phyloP scores from a whole-genome alignment of 2,888 invertebrate species.

The Cotesia congregata region DNA sequence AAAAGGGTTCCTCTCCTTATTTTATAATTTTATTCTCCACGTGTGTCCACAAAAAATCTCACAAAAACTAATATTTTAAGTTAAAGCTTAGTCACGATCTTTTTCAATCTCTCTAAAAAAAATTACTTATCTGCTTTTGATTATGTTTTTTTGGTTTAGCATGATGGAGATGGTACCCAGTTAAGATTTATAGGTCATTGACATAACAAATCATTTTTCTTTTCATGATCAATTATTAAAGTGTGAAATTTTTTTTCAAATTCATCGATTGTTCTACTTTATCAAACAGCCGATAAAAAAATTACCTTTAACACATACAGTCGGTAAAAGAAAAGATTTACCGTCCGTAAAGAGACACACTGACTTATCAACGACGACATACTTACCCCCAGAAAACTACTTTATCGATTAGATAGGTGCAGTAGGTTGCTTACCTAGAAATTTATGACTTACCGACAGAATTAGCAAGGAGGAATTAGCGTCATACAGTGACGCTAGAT shows the following conservation, averaged over 20 bases:
- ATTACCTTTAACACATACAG: neutral
- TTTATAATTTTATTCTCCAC: neutral
- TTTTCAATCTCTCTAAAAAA: constrained; percentile 36
- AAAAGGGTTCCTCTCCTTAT: neutral
- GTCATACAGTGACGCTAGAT: neutral
- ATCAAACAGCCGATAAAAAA: neutral
- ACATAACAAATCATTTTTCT: neutral
- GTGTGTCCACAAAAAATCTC: neutral
- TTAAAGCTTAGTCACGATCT: constrained; percentile 67
- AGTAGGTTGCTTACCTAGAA: too few relatives aligned
- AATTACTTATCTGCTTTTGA: neutral
- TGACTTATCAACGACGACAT: neutral
- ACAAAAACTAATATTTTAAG: constrained; percentile 65
- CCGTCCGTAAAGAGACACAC: neutral
- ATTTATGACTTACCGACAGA: neutral
- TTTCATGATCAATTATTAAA: neutral
- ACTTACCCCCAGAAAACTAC: neutral
- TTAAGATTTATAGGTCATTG: neutral
- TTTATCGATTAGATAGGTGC: too few relatives aligned
- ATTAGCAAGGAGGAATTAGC: neutral
- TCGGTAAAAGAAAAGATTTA: neutral
- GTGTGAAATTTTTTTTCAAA: neutral
- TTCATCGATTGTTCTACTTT: neutral
- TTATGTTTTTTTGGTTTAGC: neutral
- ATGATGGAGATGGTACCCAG: neutral